Conservation (phyloP, 2,113 vertebrate genomes). For the Ramphastos sulfuratus region DNA sequence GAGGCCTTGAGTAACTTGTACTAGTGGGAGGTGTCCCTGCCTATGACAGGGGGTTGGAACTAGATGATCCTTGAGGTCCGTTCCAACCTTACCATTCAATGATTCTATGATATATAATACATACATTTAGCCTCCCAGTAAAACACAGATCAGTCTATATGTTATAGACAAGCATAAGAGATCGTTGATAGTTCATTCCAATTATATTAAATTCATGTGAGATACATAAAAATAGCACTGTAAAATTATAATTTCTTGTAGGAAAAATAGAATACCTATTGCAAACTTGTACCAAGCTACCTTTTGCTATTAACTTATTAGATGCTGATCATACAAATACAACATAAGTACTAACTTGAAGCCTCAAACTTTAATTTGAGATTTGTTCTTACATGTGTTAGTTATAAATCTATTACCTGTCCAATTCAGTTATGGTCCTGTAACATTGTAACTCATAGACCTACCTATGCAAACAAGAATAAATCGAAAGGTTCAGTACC, state of each 20-base stretch:
- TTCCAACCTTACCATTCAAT: too few relatives aligned
- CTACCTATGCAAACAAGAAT: neutral
- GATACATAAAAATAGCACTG: neutral
- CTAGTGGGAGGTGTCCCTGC: too few relatives aligned
- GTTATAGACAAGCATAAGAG: neutral
- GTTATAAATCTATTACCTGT: neutral
- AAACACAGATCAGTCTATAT: neutral
- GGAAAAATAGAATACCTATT: neutral
- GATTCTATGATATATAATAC: too few relatives aligned
- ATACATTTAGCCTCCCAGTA: neutral
- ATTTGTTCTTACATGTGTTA: neutral
- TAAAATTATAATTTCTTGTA: neutral
- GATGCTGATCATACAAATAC: neutral
- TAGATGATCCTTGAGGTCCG: too few relatives aligned
- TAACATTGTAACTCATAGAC: neutral
- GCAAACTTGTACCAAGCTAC: neutral
- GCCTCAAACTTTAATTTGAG: neutral
- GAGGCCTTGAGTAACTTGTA: too few relatives aligned
- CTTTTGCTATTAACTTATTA: neutral
- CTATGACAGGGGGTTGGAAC: too few relatives aligned
- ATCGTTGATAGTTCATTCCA: neutral
- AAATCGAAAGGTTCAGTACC: neutral
- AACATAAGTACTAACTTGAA: neutral
- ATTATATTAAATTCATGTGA: neutral
- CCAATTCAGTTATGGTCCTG: neutral